These are phyloP conservation scores for Dolichomitus sp. DNA, from an alignment of 2,888 invertebrate genomes.

Conservation along the genomic window DNA sequence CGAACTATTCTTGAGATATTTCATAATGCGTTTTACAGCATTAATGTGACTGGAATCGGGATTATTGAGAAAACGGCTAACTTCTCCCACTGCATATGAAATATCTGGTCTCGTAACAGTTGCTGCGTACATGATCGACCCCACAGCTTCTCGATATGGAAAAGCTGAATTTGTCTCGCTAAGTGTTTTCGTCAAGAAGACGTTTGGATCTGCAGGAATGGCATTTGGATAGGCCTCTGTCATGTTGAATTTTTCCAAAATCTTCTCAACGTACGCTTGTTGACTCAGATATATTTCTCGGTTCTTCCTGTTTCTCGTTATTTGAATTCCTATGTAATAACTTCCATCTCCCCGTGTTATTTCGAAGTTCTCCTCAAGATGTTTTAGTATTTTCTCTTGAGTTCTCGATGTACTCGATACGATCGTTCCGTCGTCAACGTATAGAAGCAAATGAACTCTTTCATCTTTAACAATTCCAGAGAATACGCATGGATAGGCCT, in stretches of 20 bases:
- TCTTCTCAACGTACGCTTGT: too few relatives aligned
- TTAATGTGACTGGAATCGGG: too few relatives aligned
- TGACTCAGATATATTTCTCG: too few relatives aligned
- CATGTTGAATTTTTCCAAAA: slow-evolving; percentile 53
- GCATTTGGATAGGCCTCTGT: slow-evolving; percentile 66
- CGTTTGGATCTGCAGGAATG: slow-evolving; percentile 60
- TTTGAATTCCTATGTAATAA: slow-evolving; percentile 57
- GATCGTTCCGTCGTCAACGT: slow-evolving; percentile 79
- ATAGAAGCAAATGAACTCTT: slow-evolving; percentile 72
- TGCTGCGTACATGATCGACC: not conserved
- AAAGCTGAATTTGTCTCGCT: not conserved
- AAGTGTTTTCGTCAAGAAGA: not conserved
- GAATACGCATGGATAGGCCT: slow-evolving; percentile 78
- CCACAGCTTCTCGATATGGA: slow-evolving; percentile 7
- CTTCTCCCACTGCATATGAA: not conserved
- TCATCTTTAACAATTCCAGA: slow-evolving; percentile 37
- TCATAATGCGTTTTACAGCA: too few relatives aligned
- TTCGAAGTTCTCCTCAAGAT: slow-evolving; percentile 57
- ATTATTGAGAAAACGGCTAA: not conserved
- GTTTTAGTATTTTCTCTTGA: slow-evolving; percentile 63
- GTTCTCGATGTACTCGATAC: slow-evolving; percentile 52
- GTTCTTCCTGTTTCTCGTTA: slow-evolving; percentile 22
- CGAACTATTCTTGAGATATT: not conserved
- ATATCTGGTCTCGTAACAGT: slow-evolving; percentile 8
- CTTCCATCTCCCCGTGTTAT: slow-evolving; percentile 56